Percentiles rank a stretch among this genome's conserved stretches.
Evolutionary conservation across 2,113 vertebrate genomes (phyloP).

Genomic region (Tonatia bakeri): DNA sequence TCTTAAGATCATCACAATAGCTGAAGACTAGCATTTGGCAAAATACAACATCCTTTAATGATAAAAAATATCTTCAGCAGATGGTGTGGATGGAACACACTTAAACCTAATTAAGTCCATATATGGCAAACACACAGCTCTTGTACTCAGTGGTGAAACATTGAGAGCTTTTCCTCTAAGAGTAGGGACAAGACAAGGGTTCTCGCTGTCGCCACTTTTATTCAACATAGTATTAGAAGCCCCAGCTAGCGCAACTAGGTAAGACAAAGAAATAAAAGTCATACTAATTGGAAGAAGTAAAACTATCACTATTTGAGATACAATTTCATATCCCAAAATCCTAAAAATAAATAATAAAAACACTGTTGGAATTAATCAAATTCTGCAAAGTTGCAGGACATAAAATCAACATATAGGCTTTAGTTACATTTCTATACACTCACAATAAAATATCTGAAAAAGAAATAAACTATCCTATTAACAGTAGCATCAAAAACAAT

Average conservation of each 20-base stretch:
- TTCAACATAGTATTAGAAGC: too few relatives aligned
- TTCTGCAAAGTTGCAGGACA: too few relatives aligned
- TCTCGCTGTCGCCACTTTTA: too few relatives aligned
- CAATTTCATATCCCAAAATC: neutral
- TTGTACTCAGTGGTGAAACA: too few relatives aligned
- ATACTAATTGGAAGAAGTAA: neutral
- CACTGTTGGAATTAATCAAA: neutral
- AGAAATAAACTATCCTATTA: too few relatives aligned
- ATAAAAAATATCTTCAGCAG: neutral
- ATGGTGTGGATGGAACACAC: neutral
- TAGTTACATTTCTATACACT: too few relatives aligned
- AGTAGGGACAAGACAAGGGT: too few relatives aligned
- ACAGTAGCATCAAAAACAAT: too few relatives aligned
- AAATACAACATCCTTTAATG: neutral
- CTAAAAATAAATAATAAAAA: neutral
- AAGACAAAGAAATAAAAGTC: neutral
- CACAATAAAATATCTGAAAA: too few relatives aligned
- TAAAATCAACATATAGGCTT: too few relatives aligned
- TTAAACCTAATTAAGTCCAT: neutral
- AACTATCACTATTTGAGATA: neutral
- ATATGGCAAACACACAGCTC: too few relatives aligned
- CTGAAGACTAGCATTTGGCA: neutral
- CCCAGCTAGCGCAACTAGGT: neutral
- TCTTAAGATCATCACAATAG: neutral
- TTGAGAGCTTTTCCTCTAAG: too few relatives aligned